Percentiles rank a stretch among this genome's conserved stretches.
phyloP scores from a whole-genome alignment of 2,888 invertebrate genomes.

The Nomada ferruginata region DNA sequence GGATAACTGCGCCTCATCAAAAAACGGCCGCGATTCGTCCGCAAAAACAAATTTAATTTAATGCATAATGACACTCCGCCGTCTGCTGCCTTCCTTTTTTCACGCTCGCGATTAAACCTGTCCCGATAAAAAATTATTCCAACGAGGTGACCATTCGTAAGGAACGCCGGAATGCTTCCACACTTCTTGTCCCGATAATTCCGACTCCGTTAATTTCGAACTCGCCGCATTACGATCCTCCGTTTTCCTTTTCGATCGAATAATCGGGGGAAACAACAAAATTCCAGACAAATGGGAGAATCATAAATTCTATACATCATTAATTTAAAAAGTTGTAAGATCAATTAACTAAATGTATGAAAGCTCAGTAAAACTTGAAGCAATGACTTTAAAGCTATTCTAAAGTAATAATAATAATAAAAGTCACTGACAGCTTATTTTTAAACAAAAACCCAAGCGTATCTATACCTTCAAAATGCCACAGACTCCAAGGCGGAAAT shows the following conservation, averaged over 20 bases:
- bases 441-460: background rate
- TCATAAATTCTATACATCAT: background rate
- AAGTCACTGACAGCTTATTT: background rate
- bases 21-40: conserved; percentile 28
- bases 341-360: too few relatives aligned
- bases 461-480: background rate
- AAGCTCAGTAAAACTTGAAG: too few relatives aligned
- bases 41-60: conserved; percentile 67
- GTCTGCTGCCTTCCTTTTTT: conserved; percentile 34
- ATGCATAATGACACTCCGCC: conserved; percentile 62
- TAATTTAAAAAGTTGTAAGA: background rate
- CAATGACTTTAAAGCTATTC: background rate
- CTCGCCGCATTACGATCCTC: background rate
- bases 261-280: background rate
- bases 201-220: conserved; percentile 23
- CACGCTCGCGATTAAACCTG: conserved; percentile 44
- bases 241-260: conserved; percentile 17
- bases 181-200: conserved; percentile 18
- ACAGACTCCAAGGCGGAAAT: background rate
- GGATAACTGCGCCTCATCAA: conserved; percentile 53
- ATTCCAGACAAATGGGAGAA: too few relatives aligned
- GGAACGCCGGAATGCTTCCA: background rate
- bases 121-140: conserved; percentile 33
- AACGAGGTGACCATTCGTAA: conserved; percentile 6
- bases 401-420: background rate